A percentile compares a stretch with the other conserved stretches of the same genome.
These are phyloP conservation scores for Lacanobia oleracea DNA, from an alignment of 2,888 invertebrate species.

Conservation along the genomic window DNA sequence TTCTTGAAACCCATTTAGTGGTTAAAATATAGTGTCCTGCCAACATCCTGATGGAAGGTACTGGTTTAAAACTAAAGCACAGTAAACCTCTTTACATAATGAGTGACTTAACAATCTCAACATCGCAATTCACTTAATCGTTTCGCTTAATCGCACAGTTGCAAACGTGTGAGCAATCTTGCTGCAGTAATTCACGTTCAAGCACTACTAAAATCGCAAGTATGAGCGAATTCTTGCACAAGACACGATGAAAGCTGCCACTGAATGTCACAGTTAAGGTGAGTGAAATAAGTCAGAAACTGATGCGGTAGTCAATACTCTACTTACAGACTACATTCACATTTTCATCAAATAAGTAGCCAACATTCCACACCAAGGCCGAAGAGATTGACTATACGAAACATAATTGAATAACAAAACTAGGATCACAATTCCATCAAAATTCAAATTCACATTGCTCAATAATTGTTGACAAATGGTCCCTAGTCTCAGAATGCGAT, in stretches of 20 bases:
- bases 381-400: slow-evolving; percentile 67
- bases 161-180: slow-evolving; percentile 49
- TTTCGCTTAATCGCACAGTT: slow-evolving; percentile 56
- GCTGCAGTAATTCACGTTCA: slow-evolving; percentile 37
- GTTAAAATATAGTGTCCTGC: slow-evolving; percentile 17
- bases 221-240: slow-evolving; percentile 42
- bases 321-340: slow-evolving; percentile 61
- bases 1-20: neutral
- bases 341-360: slow-evolving; percentile 59
- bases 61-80: slow-evolving; percentile 28
- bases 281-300: slow-evolving; percentile 27
- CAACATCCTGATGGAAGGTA: slow-evolving; percentile 22
- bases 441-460: slow-evolving; percentile 74
- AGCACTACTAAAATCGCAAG: slow-evolving; percentile 47
- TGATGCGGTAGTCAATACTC: slow-evolving; percentile 27
- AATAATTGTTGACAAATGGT: slow-evolving; percentile 85
- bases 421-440: slow-evolving; percentile 68
- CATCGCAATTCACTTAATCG: slow-evolving; percentile 62
- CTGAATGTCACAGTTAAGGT: slow-evolving; percentile 23
- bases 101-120: slow-evolving; percentile 57
- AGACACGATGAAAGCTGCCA: slow-evolving; percentile 40
- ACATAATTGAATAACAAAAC: slow-evolving; percentile 71
- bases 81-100: slow-evolving; percentile 64
- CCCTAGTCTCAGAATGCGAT: slow-evolving; percentile 79
- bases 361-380: slow-evolving; percentile 67